Evolutionary conservation across 2,888 invertebrate genomes (phyloP), one percentile per base, ranked within the genome.

Genomic region (Ypsolopha scabrella): DNA sequence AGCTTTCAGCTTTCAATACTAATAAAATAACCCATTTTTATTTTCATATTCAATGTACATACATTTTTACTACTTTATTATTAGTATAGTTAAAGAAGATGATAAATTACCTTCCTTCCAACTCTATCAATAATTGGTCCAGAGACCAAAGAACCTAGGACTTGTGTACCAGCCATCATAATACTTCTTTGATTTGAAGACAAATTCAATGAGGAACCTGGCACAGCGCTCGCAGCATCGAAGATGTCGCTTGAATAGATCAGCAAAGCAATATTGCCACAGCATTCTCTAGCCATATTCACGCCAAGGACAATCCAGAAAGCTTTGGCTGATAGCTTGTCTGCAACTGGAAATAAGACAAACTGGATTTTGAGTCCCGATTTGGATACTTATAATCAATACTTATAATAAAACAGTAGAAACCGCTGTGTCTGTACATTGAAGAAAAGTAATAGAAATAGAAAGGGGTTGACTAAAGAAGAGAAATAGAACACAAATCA

Each of bases 161-260:
- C 85, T 59, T 85, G 85, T 0, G 85, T 85, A 13, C 61, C 73
- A 54, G 86, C 85, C 14, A 85, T 70, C 54, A 82, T 51, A 34
- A 81, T 83, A 0, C 83, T 80, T 57, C 85, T 86, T 53, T 85
- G 76, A 60, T 85, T 85, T 0, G 85, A 72, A 0, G 82, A 70
- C 46, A 85, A 53, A 0, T 39, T n/a, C 10, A 39, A 39, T 9
- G 10, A 3, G n/a, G 39, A 39, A 39, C n/a, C 39, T 2, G 9
- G 10, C 2, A n/a, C 6, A 74, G 58, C 10, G 80, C 76, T 52
- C 75, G 86, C 85, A 52, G 68, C 76, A 0, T 70, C 65, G 64
- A 86, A 86, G 59, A 86, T 85, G 52, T 85, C 79, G 55, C 83
- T 85, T 1, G 85, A 82, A 64, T 83, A 85, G 0, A 83, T 81